Conservation (phyloP, 2,888 invertebrate species). For the Zaprionus lineosus region DNA sequence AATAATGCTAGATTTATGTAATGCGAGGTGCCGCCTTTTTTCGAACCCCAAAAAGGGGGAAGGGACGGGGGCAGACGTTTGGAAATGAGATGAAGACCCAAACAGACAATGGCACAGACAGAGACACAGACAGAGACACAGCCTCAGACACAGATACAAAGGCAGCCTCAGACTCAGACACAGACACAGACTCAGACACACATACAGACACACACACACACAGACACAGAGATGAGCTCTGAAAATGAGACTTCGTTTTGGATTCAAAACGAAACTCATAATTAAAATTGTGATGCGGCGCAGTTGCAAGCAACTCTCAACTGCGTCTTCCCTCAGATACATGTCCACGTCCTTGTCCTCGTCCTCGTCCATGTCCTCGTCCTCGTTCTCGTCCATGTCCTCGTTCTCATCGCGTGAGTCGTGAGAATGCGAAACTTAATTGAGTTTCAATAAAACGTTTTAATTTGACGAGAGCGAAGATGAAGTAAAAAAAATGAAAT, state of each 20-base stretch:
- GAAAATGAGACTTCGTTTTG: too few relatives aligned
- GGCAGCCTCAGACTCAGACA: too few relatives aligned
- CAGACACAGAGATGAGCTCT: too few relatives aligned
- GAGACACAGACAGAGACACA: neutral
- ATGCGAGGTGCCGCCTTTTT: conserved; percentile 23
- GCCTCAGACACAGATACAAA: neutral
- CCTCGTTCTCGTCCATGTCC: neutral
- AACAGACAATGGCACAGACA: neutral
- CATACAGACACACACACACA: too few relatives aligned
- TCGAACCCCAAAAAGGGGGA: neutral
- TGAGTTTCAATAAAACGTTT: conserved; percentile 75
- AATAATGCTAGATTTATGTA: conserved; percentile 68
- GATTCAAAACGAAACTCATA: conserved; percentile 7
- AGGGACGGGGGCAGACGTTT: conserved; percentile 8
- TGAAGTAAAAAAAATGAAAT: conserved; percentile 39
- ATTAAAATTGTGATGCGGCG: conserved; percentile 41
- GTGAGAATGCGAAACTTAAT: conserved; percentile 72
- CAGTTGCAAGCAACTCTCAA: conserved; percentile 6
- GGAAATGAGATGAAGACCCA: neutral
- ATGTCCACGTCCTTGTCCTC: neutral
- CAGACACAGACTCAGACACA: neutral
- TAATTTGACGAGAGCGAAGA: conserved; percentile 54
- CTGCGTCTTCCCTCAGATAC: neutral
- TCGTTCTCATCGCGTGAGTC: conserved; percentile 33
- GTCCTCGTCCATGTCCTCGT: neutral